Evolutionary conservation across 2,888 invertebrate species (phyloP).

Genomic region (Mimas tiliae): DNA sequence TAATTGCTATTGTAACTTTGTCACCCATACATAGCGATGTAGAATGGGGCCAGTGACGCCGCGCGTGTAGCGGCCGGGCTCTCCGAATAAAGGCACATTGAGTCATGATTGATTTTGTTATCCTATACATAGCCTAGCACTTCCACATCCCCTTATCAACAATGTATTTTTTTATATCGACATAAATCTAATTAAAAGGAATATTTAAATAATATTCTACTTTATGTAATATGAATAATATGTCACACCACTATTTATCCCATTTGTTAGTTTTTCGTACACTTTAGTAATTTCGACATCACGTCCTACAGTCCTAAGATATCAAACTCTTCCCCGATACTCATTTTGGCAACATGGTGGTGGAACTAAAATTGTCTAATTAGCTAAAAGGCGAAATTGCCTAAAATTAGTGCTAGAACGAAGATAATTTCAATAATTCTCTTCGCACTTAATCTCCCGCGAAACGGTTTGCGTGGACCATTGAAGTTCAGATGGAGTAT

Average conservation of each 20-base stretch:
- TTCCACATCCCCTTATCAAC: constrained; percentile 59
- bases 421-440: constrained; percentile 70
- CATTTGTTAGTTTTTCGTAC: constrained; percentile 66
- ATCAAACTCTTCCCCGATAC: constrained; percentile 69
- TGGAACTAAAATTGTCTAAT: constrained; percentile 80
- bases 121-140: constrained; percentile 69
- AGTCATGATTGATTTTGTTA: constrained; percentile 77
- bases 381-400: constrained; percentile 72
- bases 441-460: constrained; percentile 79
- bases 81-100: constrained; percentile 83
- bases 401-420: constrained; percentile 66
- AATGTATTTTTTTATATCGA: constrained; percentile 61
- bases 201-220: constrained; percentile 60
- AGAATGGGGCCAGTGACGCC: constrained; percentile 65
- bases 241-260: constrained; percentile 78
- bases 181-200: constrained; percentile 78
- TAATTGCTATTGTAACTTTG: constrained; percentile 78
- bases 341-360: constrained; percentile 83
- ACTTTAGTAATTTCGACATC: constrained; percentile 74
- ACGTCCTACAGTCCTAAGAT: constrained; percentile 74
- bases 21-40: constrained; percentile 57
- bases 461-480: constrained; percentile 70
- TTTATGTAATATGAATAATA: constrained; percentile 70
- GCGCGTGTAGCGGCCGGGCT: constrained; percentile 72
- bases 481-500: constrained; percentile 65